Base-by-base conservation (phyloP, 2,797 vertebrate species). In the Anguilla marmorata region DNA sequence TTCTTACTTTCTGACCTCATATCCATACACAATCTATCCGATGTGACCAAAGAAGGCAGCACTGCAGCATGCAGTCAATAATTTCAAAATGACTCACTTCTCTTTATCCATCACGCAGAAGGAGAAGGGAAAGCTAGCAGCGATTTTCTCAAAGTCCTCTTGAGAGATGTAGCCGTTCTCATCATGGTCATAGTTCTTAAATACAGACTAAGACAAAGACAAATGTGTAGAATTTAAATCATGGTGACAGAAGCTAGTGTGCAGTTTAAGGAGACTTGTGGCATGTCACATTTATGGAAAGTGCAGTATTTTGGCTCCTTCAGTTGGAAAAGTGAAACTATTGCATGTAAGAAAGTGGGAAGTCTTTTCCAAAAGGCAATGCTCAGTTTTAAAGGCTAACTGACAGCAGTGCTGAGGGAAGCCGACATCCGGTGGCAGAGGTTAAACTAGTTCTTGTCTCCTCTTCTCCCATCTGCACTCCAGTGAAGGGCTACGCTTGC, bases 91-190 rank as follows among this genome's bases (percentile, higher is more conserved):
- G 89, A 95, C 97, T 96, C 91, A 99, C 98, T 98, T 98, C 93
- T 99, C 97, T 94, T 98, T 99, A 94, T 98, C 97, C 97, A 98
- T 97, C 90, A 98, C 96, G 93, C 98, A 98, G 94, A 98, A 98
- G 19, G 98, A 98, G 92, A 98, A 98, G 0, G 98, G 97, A 91
- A 98, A 98, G 91, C 97, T 98, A 19, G 97, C 96, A 66, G 98
- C 97, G 91, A 99, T 99, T 94, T 98, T 98, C 94, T 99, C 97
- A 97, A 99, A 98, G 87, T 98, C 98, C 91, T 96, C 98, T 90
- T 99, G 98, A 91, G 96, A 98, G 94, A 99, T 99, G 93, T 98
- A 99, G 89, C 98, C 98, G 30, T 99, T 98, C 93, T 98, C 96
- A 87, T 98, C 97, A 37, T 98, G 97, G 93, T 99, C 98, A 54